Conservation (phyloP, 2,113 vertebrate genomes). For the Gyps fulvus region DNA sequence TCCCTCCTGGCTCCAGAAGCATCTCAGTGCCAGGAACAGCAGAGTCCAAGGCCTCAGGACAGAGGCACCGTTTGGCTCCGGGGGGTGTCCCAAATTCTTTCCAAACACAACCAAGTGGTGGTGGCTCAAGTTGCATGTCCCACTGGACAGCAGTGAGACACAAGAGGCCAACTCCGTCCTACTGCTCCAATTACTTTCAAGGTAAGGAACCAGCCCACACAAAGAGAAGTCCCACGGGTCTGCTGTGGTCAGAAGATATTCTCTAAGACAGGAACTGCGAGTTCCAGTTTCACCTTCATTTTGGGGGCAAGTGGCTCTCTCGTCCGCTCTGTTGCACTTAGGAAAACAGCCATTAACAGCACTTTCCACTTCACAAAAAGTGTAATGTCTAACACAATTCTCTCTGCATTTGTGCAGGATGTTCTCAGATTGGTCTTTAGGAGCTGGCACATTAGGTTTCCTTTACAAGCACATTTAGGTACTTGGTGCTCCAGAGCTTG, state of each 20-base stretch:
- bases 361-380: neutral
- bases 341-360: neutral
- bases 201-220: neutral
- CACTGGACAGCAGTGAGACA: neutral
- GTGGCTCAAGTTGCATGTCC: neutral
- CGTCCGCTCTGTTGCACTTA: neutral
- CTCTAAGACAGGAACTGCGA: neutral
- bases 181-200: neutral
- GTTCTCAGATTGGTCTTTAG: neutral
- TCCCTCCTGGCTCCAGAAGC: neutral
- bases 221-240: neutral
- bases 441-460: neutral
- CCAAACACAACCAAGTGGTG: neutral
- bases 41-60: neutral
- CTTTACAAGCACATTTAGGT: neutral
- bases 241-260: neutral
- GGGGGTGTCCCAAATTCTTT: neutral
- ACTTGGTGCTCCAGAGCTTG: neutral
- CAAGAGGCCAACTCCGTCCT: neutral
- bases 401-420: neutral
- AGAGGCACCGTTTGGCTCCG: neutral
- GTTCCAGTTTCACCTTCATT: neutral
- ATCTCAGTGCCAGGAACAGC: neutral
- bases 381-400: neutral
- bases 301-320: neutral